Conservation (phyloP, 2,888 invertebrate species). For the Anoplius nigerrimus region DNA sequence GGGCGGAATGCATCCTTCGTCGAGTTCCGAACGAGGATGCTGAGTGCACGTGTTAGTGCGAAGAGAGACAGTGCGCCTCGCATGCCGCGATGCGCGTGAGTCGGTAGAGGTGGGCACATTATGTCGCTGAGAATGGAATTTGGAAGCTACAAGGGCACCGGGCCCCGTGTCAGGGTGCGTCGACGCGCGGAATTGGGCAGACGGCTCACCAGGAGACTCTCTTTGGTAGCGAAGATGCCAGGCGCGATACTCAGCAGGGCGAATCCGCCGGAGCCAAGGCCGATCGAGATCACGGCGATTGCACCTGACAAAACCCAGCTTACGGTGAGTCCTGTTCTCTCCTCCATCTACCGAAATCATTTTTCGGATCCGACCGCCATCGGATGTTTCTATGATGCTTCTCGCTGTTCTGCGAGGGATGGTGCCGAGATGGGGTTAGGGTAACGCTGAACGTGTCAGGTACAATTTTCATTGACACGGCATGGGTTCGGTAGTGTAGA, state of each 20-base stretch:
- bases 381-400: too few relatives aligned
- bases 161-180: conserved; percentile 66
- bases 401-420: too few relatives aligned
- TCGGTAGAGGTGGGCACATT: conserved; percentile 21
- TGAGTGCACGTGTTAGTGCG: background rate
- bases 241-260: conserved; percentile 78
- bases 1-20: background rate
- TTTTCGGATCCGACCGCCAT: too few relatives aligned
- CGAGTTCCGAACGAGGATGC: background rate
- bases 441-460: too few relatives aligned
- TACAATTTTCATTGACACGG: too few relatives aligned
- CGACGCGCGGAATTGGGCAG: conserved; percentile 78
- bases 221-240: conserved; percentile 78
- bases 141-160: conserved; percentile 66
- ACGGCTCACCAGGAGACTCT: conserved; percentile 79
- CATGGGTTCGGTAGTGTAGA: too few relatives aligned
- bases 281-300: conserved; percentile 80
- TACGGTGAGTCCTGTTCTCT: conserved; percentile 76
- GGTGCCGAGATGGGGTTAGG: too few relatives aligned
- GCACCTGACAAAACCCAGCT: conserved; percentile 81
- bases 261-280: conserved; percentile 73
- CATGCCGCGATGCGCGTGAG: conserved; percentile 28
- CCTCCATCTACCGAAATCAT: background rate
- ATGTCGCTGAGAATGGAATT: conserved; percentile 67
- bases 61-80: background rate